These are phyloP conservation scores for Orestias chungarensis DNA, from an alignment of 2,797 vertebrate species.

Conservation along the genomic window DNA sequence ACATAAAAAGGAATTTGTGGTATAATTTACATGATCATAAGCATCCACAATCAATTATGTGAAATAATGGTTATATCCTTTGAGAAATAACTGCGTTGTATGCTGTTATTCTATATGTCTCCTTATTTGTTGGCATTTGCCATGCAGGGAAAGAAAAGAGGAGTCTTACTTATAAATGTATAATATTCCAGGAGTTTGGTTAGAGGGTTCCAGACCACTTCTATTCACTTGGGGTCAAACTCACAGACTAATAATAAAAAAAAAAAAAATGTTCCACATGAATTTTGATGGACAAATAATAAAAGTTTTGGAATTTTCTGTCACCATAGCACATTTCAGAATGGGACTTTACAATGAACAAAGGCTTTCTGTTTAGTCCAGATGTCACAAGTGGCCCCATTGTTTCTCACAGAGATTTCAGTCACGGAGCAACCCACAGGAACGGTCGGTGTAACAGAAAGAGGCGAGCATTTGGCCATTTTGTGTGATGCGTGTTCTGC, in stretches of 20 bases:
- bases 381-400: conserved; percentile 25
- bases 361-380: conserved; percentile 26
- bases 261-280: neutral
- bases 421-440: neutral
- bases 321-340: neutral
- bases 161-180: neutral
- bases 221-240: neutral
- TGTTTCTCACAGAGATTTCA: conserved; percentile 18
- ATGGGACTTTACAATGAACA: conserved; percentile 12
- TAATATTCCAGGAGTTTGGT: neutral
- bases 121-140: neutral
- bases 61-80: neutral
- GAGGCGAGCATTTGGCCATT: neutral
- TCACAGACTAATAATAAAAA: neutral
- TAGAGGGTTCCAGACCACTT: neutral
- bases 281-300: neutral
- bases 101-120: neutral
- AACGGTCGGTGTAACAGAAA: neutral
- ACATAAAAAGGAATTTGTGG: neutral
- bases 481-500: neutral
- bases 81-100: neutral
- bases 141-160: neutral
- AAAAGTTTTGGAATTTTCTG: neutral
- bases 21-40: neutral
- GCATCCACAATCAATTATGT: neutral